Percentiles rank a stretch among this genome's conserved stretches.
These are phyloP conservation scores for Lates calcarifer DNA, from an alignment of 2,113 vertebrate genomes.

Conservation along the genomic window DNA sequence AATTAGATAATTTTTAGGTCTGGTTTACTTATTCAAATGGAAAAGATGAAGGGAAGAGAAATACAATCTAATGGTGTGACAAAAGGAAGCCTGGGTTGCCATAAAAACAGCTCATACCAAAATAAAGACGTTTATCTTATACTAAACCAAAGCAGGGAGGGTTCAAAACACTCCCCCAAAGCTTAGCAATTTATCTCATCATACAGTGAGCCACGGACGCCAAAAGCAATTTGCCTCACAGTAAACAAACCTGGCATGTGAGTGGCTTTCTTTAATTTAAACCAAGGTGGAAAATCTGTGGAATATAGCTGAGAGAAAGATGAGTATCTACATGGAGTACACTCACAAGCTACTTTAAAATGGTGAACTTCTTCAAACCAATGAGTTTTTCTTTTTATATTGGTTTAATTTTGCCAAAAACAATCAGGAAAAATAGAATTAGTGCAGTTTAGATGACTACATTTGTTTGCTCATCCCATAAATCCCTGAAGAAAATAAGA, in stretches of 20 bases:
- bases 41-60: neutral
- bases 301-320: neutral
- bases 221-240: neutral
- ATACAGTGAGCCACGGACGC: neutral
- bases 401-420: neutral
- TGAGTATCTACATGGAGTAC: neutral
- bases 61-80: neutral
- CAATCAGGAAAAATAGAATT: neutral
- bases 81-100: neutral
- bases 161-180: conserved; percentile 11
- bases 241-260: neutral
- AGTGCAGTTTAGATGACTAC: no score
- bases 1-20: neutral
- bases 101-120: neutral
- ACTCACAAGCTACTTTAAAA: neutral
- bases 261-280: neutral
- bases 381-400: neutral
- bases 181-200: neutral
- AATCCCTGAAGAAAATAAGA: neutral
- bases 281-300: neutral
- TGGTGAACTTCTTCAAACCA: conserved; percentile 3
- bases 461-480: neutral
- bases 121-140: neutral
- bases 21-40: neutral
- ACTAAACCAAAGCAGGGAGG: neutral